These are phyloP conservation scores for Philereme vetulata DNA, from an alignment of 2,888 invertebrate species.

Conservation along the genomic window DNA sequence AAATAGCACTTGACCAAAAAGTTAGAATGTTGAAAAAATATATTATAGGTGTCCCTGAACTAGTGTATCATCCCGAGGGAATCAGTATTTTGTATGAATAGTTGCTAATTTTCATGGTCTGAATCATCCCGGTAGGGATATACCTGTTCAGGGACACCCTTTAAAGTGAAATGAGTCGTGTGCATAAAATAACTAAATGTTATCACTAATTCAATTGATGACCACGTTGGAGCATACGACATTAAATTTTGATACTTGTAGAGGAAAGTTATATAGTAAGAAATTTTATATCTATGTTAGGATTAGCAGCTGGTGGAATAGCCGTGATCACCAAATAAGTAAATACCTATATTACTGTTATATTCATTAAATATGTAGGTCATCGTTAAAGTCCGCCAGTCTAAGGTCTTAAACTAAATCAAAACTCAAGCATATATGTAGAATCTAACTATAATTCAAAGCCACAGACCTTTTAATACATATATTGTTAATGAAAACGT, in stretches of 20 bases:
- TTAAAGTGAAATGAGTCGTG: constrained; percentile 27
- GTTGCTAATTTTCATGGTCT: too few relatives aligned
- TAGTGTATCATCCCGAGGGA: too few relatives aligned
- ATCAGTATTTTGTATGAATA: too few relatives aligned
- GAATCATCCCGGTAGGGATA: too few relatives aligned
- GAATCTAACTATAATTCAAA: too few relatives aligned
- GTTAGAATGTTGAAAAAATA: constrained; percentile 13
- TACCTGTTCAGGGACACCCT: too few relatives aligned
- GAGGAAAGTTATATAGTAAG: constrained; percentile 34
- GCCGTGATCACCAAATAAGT: constrained; percentile 60
- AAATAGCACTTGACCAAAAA: constrained; percentile 8
- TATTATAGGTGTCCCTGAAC: constrained; percentile 3
- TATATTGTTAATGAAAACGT: too few relatives aligned
- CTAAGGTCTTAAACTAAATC: constrained; percentile 6
- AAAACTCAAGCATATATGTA: too few relatives aligned
- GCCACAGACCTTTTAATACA: too few relatives aligned
- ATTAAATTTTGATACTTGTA: constrained; percentile 39
- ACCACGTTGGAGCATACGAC: constrained; percentile 29
- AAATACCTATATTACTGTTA: constrained; percentile 55
- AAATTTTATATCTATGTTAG: constrained; percentile 58
- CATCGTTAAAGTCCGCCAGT: constrained; percentile 48
- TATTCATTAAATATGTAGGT: constrained; percentile 35
- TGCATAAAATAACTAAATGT: constrained; percentile 23
- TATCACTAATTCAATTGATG: constrained; percentile 11
- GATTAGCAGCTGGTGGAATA: constrained; percentile 53